phyloP scores from a whole-genome alignment of 2,797 vertebrate genomes.

The Nannoperca australis region DNA sequence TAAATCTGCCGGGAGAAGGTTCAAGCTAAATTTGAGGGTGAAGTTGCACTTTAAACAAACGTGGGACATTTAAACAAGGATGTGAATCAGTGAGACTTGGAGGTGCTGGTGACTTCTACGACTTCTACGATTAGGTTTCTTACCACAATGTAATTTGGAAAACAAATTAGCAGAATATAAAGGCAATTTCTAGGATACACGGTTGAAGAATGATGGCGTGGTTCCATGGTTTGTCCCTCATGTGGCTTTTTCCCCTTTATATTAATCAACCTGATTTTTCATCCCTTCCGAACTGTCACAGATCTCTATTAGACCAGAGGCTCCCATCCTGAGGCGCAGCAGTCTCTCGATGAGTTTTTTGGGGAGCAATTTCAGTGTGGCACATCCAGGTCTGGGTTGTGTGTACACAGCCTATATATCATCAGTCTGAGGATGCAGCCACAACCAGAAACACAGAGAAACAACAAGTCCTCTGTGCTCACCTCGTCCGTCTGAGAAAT shows the following conservation, averaged over 20 bases:
- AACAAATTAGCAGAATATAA: constrained; percentile 15
- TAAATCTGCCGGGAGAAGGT: too few relatives aligned
- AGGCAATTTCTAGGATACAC: neutral
- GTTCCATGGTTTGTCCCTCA: constrained; percentile 8
- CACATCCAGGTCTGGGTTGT: constrained; percentile 42
- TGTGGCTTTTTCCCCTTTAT: constrained; percentile 35
- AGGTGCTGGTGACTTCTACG: accelerated
- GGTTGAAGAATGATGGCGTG: constrained; percentile 7
- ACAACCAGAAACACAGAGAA: constrained; percentile 4
- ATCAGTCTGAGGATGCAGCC: constrained; percentile 30
- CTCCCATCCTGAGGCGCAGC: constrained; percentile 62
- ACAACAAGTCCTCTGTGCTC: constrained; percentile 13
- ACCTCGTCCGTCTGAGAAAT: constrained; percentile 1
- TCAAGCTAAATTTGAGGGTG: too few relatives aligned
- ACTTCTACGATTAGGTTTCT: neutral
- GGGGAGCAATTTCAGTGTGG: constrained; percentile 66
- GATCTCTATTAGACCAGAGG: constrained; percentile 61
- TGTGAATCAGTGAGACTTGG: neutral
- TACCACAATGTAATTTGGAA: neutral
- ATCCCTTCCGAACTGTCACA: constrained; percentile 63
- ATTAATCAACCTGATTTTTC: constrained; percentile 65
- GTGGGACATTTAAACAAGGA: neutral
- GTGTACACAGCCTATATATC: constrained; percentile 55
- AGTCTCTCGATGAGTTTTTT: constrained; percentile 69
- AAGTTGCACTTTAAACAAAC: neutral